Base-by-base conservation (phyloP, 2,113 vertebrate species). In the Spea multiplicata region DNA sequence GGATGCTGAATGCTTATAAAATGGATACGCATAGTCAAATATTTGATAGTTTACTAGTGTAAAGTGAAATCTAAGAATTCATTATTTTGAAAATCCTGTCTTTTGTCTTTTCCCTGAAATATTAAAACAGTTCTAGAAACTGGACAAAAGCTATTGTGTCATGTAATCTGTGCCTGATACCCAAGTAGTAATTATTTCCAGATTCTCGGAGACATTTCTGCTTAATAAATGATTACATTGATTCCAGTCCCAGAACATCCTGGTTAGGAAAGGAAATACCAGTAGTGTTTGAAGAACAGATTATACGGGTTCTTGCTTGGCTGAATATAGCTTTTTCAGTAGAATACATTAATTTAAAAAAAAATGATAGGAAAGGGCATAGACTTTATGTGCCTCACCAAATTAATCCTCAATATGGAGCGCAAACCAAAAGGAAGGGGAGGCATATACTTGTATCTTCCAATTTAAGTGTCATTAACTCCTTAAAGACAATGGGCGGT, bases 201-300 rank as follows among this genome's bases (percentile, higher is more conserved):
- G 88, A 88, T 89, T 85, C 81, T 83, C 88, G 85, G 84, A 86
- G 50, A 84, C 82, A 30, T 30, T 79, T 84, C 67, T 78, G 86
- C 82, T 78, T 73, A 83, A 83, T 80, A 87, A 86, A 86, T 85
- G 78, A 85, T 86, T 67, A 86, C 87, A 89, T 83, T 90, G 71
- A 88, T 90, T 90, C 86, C 86, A 88, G 82, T 85, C 74, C 71
- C 57, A 70, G 83, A 72, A 77, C 69, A 74, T 89, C 83, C 84
- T 89, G 87, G 84, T 87, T 79, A 86, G 82, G 84, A 85, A 88
- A 88, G 80, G 84, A 89, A 91, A 87, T 86, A 83, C 82, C 82
- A 83, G 52, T 82, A 87, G 65, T 85, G 75, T 87, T 89, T 90
- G 83, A 86, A 88, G 90, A 89, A 87, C 78, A 76, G 84, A 82